Percentiles rank a stretch among this genome's conserved stretches.
phyloP scores from a whole-genome alignment of 35 echinoderm and acorn worm species.

The Holothuria glaberrima region DNA sequence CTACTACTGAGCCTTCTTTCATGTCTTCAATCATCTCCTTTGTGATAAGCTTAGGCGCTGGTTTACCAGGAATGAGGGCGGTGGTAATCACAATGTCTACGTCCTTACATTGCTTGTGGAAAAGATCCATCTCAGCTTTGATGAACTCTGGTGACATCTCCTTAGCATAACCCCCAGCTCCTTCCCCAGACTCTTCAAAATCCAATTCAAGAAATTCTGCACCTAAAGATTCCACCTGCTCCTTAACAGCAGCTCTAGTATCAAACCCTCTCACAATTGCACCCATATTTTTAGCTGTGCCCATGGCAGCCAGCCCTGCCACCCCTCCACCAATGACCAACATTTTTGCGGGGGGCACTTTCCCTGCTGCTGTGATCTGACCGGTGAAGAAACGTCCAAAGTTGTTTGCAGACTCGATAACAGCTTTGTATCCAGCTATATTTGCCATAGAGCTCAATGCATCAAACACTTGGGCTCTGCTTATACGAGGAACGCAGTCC shows the following conservation, averaged over 20 bases:
- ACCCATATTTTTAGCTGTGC: conserved; percentile 97
- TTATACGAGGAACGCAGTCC: conserved; percentile 99
- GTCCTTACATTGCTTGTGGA: conserved; percentile 96
- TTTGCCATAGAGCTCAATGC: conserved; percentile 99
- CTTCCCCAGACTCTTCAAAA: conserved; percentile 92
- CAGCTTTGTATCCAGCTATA: conserved; percentile 98
- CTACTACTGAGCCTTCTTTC: conserved; percentile 97
- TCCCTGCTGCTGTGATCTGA: conserved; percentile 98
- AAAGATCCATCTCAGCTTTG: conserved; percentile 94
- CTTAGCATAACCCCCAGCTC: conserved; percentile 96
- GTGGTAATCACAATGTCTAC: conserved; percentile 92
- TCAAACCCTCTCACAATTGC: conserved; percentile 96
- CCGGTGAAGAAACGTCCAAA: conserved; percentile 99
- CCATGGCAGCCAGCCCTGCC: conserved; percentile 89
- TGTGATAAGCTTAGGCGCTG: conserved; percentile 91
- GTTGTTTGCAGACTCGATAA: conserved; percentile 97
- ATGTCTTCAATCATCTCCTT: conserved; percentile 98
- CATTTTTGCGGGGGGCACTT: conserved; percentile 97
- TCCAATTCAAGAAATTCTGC: conserved; percentile 95
- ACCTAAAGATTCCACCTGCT: conserved; percentile 95
- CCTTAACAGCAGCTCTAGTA: conserved; percentile 94
- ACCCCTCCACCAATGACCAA: conserved; percentile 97
- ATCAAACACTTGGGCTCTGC: conserved; percentile 99
- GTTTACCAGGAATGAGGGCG: conserved; percentile 93
- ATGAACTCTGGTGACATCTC: conserved; percentile 99